Evolutionary conservation across 2,888 invertebrate genomes (phyloP).

Genomic region (Creontiades dilutus): DNA sequence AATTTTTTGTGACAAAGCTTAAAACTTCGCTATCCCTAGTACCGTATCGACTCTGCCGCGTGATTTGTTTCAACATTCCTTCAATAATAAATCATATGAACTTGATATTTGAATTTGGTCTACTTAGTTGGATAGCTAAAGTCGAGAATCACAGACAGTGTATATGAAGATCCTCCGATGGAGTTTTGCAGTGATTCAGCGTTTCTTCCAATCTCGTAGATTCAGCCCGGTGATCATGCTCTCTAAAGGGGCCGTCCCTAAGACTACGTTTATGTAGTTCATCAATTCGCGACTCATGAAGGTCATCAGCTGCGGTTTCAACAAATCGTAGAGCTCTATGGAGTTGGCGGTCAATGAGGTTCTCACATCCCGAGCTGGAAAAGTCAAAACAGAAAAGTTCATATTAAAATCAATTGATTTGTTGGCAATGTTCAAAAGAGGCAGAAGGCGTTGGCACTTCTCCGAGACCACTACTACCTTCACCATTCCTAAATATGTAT

Average conservation of each 20-base stretch:
- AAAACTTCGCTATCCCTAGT: too few relatives aligned
- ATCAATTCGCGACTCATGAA: neutral
- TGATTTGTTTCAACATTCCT: too few relatives aligned
- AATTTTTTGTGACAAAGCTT: too few relatives aligned
- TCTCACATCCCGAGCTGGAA: slow-evolving; percentile 17
- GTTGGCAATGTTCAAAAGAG: too few relatives aligned
- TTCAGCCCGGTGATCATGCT: slow-evolving; percentile 29
- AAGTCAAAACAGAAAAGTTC: too few relatives aligned
- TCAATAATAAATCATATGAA: too few relatives aligned
- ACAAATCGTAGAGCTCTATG: slow-evolving; percentile 54
- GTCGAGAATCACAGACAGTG: neutral
- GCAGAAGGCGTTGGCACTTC: too few relatives aligned
- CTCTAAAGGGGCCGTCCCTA: slow-evolving; percentile 4
- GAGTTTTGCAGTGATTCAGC: neutral
- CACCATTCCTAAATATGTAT: too few relatives aligned
- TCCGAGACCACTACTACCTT: too few relatives aligned
- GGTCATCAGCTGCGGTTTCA: slow-evolving; percentile 48
- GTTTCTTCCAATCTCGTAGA: slow-evolving; percentile 51
- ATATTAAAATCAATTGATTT: too few relatives aligned
- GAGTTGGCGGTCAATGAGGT: slow-evolving; percentile 46
- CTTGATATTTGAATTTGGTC: neutral
- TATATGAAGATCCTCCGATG: neutral
- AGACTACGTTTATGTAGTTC: slow-evolving; percentile 29
- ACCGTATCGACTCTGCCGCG: too few relatives aligned
- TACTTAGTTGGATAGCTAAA: neutral